Evolutionary conservation across 2,113 vertebrate genomes (phyloP), one percentile per base, ranked within the genome.

Genomic region (Kryptolebias marmoratus): DNA sequence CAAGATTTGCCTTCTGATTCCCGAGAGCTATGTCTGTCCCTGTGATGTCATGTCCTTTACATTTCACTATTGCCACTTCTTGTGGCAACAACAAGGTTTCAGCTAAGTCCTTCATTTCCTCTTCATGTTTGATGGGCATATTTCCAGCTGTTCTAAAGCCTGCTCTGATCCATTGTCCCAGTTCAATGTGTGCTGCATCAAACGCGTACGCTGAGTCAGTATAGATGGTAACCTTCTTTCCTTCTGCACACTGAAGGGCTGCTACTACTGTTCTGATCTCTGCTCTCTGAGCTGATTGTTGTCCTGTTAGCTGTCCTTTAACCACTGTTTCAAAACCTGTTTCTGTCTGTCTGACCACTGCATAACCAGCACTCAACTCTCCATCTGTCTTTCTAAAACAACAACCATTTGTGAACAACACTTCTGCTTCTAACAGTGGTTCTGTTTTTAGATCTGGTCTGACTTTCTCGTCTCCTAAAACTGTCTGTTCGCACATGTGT

Each of bases 281-380:
- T 14, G 60, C 60, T 11, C 42, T 13, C 10, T 62, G 22, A 2
- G 60, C 42, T 30, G 42, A 62, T 15, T 36, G 56, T 15, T 5
- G 13, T 18, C 31, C 50, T 10, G 1, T 2, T 2, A 52, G n/a
- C 1, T 2, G 1, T 22, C 3, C 50, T 9, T 1, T 0, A 1
- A 1, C 4, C 1, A n/a, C 10, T 10, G 50, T 52, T 2, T 10
- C 7, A 52, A 22, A 11, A 10, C n/a, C 50, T 22, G 7, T 6
- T 2, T 52, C 7, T 52, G 50, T 49, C 1, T 52, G 6, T 22
- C 7, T 7, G 8, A 52, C n/a, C n/a, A 52, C 50, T 10, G 50
- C 50, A 11, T 52, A 52, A 0, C 18, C 50, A 22, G 50, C 1
- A 1, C n/a, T n/a, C 1, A 52, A 9, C 2, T 22, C 50, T 9